Conservation (phyloP, 1,140 invertebrate species). For the Hypothenemus hampei region DNA sequence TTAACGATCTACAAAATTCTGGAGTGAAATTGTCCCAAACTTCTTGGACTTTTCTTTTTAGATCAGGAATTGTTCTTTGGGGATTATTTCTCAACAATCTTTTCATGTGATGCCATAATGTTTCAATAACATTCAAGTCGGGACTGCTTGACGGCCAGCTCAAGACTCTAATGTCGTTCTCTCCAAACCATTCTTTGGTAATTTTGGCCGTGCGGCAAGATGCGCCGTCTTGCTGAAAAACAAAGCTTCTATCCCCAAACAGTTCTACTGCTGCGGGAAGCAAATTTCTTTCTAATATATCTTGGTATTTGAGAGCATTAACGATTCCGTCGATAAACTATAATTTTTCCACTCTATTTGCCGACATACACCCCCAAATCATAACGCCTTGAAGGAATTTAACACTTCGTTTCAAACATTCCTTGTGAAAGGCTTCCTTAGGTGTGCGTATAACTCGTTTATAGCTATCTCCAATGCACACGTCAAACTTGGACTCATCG, state of each 20-base stretch:
- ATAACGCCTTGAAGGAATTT: slow-evolving; percentile 24
- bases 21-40: slow-evolving; percentile 15
- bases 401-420: slow-evolving; percentile 16
- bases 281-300: slow-evolving; percentile 24
- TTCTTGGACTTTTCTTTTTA: slow-evolving; percentile 22
- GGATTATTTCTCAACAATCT: no score
- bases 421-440: slow-evolving; percentile 8
- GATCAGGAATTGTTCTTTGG: no score
- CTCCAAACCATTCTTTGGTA: slow-evolving; percentile 29
- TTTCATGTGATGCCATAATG: no score
- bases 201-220: slow-evolving; percentile 28
- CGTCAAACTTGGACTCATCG: slow-evolving; percentile 37
- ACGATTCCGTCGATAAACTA: no score
- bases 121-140: no score
- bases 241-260: slow-evolving; percentile 15
- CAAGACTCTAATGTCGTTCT: slow-evolving; percentile 23
- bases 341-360: no score
- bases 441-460: slow-evolving; percentile 24
- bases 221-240: slow-evolving; percentile 29
- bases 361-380: no score
- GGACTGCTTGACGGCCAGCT: slow-evolving; percentile 28
- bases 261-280: slow-evolving; percentile 18
- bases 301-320: slow-evolving; percentile 31
- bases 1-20: slow-evolving; percentile 14
- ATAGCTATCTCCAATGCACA: slow-evolving; percentile 26